These are phyloP conservation scores for Morone saxatilis DNA, from an alignment of 2,113 vertebrate genomes.

Conservation along the genomic window DNA sequence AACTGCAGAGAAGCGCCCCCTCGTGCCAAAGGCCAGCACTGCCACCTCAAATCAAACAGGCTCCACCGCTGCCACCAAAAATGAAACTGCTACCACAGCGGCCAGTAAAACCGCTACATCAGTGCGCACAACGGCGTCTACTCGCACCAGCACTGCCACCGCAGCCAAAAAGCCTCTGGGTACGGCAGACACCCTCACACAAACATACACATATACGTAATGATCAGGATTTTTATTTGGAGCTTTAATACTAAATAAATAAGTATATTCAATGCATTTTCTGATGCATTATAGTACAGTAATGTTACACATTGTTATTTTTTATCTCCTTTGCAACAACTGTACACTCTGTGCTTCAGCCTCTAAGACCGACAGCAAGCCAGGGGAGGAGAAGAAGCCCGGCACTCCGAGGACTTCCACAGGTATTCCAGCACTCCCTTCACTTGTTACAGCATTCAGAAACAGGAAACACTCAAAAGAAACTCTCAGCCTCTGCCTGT, in stretches of 20 bases:
- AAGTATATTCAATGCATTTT: not conserved
- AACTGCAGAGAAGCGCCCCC: conserved; percentile 81
- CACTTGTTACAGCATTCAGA: not conserved
- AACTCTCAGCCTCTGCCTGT: not conserved
- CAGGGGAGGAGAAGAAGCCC: conserved; percentile 88
- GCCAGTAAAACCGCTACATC: conserved; percentile 73
- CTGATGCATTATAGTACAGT: too few relatives aligned
- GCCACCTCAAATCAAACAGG: conserved; percentile 55
- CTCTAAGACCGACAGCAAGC: conserved; percentile 89
- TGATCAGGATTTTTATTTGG: not conserved
- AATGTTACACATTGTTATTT: not conserved
- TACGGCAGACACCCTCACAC: conserved; percentile 67
- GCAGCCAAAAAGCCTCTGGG: conserved; percentile 85
- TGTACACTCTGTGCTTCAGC: conserved; percentile 76
- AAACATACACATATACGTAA: not conserved
- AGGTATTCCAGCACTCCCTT: conserved; percentile 80
- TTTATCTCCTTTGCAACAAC: not conserved
- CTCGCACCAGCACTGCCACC: conserved; percentile 53
- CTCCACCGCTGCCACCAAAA: conserved; percentile 80
- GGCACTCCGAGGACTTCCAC: conserved; percentile 84
- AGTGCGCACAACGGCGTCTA: conserved; percentile 43
- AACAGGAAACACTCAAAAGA: not conserved
- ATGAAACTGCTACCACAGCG: conserved; percentile 64
- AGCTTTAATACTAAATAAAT: not conserved
- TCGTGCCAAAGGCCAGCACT: conserved; percentile 81